phyloP scores from a whole-genome alignment of 2,888 invertebrate species.

The Hyles lineata region DNA sequence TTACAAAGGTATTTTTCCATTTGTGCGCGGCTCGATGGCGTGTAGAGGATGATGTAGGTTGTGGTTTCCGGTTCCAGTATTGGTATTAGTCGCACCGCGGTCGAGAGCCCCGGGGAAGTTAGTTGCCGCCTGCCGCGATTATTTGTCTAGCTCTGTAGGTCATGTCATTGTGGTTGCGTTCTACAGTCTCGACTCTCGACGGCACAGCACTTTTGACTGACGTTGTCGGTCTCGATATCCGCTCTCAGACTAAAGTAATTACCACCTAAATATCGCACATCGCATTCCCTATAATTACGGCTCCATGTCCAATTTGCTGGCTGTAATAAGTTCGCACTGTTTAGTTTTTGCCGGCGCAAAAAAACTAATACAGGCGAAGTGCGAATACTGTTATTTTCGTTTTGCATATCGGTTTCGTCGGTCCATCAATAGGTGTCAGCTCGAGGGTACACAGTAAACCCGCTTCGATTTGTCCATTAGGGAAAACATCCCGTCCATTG shows the following conservation, averaged over 20 bases:
- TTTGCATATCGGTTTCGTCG: conserved; percentile 75
- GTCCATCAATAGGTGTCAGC: conserved; percentile 65
- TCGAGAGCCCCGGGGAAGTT: conserved; percentile 49
- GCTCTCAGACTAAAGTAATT: conserved; percentile 33
- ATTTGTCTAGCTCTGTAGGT: conserved; percentile 44
- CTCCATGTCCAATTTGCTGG: conserved; percentile 72
- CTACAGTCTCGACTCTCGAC: conserved; percentile 9
- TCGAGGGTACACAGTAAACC: conserved; percentile 49
- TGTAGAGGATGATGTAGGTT: conserved; percentile 66
- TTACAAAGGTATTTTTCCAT: conserved; percentile 68
- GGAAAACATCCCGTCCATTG: conserved; percentile 74
- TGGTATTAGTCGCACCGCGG: conserved; percentile 58
- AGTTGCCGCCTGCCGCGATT: conserved; percentile 42
- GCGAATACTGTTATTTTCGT: conserved; percentile 79
- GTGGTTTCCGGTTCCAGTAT: conserved; percentile 62
- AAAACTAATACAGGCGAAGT: conserved; percentile 68
- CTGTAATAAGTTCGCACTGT: conserved; percentile 69
- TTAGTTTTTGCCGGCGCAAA: conserved; percentile 67
- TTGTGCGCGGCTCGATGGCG: conserved; percentile 52
- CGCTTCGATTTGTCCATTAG: conserved; percentile 73
- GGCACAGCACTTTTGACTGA: conserved; percentile 28
- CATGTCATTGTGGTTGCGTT: conserved; percentile 35
- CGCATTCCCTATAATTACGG: conserved; percentile 64
- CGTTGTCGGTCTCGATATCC: conserved; percentile 34
- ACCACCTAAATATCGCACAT: conserved; percentile 68